phyloP scores from a whole-genome alignment of 2,797 vertebrate species.

The Pogonophryne albipinna region DNA sequence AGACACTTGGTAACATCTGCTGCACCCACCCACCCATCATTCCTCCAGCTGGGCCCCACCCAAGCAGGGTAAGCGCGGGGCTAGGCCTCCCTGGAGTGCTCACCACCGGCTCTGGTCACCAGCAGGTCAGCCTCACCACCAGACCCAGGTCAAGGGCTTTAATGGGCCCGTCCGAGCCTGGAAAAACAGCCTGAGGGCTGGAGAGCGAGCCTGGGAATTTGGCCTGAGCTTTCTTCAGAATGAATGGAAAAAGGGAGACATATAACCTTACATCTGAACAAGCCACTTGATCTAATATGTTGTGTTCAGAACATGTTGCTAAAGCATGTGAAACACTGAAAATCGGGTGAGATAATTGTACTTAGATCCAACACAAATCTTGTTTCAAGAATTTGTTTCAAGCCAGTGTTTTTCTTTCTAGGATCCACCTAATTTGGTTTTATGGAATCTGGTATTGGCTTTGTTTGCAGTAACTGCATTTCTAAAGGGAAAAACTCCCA shows the following conservation, averaged over 20 bases:
- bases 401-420: conserved; percentile 24
- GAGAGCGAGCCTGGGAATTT: conserved; percentile 42
- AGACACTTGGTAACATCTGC: conserved; percentile 20
- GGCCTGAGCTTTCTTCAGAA: conserved; percentile 32
- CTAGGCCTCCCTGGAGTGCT: conserved; percentile 53
- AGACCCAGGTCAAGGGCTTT: conserved; percentile 54
- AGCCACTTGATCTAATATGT: conserved; percentile 46
- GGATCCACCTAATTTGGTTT: conserved; percentile 14
- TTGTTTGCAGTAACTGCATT: conserved; percentile 36
- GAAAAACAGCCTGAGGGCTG: conserved; percentile 48
- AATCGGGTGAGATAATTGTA: conserved; percentile 51
- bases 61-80: conserved; percentile 32
- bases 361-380: conserved; percentile 54
- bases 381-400: conserved; percentile 26
- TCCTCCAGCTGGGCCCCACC: conserved; percentile 47
- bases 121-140: conserved; percentile 53
- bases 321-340: conserved; percentile 24
- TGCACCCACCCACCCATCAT: conserved; percentile 4
- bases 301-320: conserved; percentile 17
- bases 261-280: conserved; percentile 36
- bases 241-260: conserved; percentile 32
- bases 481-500: conserved; percentile 10
- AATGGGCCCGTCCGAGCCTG: conserved; percentile 41
- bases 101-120: conserved; percentile 59
- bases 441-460: conserved; percentile 3